These are phyloP conservation scores for Struthio camelus DNA, from an alignment of 2,113 vertebrate genomes.

Conservation along the genomic window DNA sequence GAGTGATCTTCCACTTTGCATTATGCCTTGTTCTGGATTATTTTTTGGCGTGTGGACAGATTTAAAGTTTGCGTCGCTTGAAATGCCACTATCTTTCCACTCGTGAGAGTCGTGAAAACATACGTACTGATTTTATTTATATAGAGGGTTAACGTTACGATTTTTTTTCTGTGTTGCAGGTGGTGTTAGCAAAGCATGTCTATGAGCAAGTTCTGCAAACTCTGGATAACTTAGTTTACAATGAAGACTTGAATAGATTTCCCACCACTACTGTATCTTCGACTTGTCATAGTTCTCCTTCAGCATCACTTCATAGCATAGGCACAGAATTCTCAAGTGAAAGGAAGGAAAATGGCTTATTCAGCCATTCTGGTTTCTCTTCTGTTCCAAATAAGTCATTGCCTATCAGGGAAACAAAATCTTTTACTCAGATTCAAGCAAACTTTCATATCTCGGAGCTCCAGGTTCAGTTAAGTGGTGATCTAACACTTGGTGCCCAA, in stretches of 20 bases:
- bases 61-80: not conserved
- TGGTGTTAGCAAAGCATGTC: slow-evolving; percentile 93
- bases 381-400: slow-evolving; percentile 72
- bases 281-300: slow-evolving; percentile 80
- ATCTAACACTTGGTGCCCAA: slow-evolving; percentile 91
- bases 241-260: slow-evolving; percentile 83
- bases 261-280: slow-evolving; percentile 68
- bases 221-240: slow-evolving; percentile 91
- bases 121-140: not conserved
- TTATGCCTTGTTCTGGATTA: not conserved
- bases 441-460: slow-evolving; percentile 90
- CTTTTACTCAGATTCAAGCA: slow-evolving; percentile 92
- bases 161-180: slow-evolving; percentile 73
- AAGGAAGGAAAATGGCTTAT: slow-evolving; percentile 84
- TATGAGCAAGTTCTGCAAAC: slow-evolving; percentile 98
- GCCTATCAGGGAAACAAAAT: slow-evolving; percentile 65
- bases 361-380: slow-evolving; percentile 84
- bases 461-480: slow-evolving; percentile 91
- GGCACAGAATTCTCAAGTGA: slow-evolving; percentile 80
- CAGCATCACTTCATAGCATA: slow-evolving; percentile 73
- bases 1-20: not conserved
- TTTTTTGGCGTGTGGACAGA: not conserved
- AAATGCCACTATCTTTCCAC: not conserved
- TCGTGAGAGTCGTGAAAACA: not conserved
- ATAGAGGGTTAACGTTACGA: not conserved